phyloP scores from a whole-genome alignment of 2,113 vertebrate genomes.

The Pluvianellus socialis region DNA sequence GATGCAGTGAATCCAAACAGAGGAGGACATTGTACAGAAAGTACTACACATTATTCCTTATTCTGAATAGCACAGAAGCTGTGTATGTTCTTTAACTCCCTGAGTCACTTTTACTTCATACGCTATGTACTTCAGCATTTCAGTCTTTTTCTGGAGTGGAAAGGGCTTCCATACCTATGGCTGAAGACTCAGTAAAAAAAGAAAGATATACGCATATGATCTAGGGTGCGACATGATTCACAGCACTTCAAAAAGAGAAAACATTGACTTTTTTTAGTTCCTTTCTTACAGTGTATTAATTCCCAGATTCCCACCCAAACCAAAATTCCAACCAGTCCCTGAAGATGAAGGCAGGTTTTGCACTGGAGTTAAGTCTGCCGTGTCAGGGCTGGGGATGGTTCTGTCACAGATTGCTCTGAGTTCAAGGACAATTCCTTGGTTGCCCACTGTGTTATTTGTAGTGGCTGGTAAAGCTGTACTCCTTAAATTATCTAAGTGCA shows the following conservation, averaged over 20 bases:
- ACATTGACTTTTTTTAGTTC: background rate
- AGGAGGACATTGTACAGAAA: background rate
- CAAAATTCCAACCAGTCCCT: background rate
- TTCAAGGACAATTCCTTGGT: background rate
- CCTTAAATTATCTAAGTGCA: background rate
- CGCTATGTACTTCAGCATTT: background rate
- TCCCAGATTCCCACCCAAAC: background rate
- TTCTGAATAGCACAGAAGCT: background rate
- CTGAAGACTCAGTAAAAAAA: background rate
- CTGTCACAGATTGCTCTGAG: background rate
- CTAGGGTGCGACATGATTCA: slow-evolving; percentile 13
- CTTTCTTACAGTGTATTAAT: background rate
- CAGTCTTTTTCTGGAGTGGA: background rate
- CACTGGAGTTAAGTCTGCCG: background rate
- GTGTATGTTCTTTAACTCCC: background rate
- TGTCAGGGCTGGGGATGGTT: background rate
- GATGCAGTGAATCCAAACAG: background rate
- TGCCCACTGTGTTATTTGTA: background rate
- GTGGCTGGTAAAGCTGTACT: background rate
- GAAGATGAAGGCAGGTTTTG: background rate
- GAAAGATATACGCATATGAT: background rate
- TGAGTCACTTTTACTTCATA: background rate
- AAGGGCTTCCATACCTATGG: background rate
- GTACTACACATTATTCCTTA: background rate
- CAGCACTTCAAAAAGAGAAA: background rate